Percentiles rank a stretch among this genome's conserved stretches.
phyloP scores from a whole-genome alignment of 2,888 invertebrate genomes.

The Latheticus oryzae region DNA sequence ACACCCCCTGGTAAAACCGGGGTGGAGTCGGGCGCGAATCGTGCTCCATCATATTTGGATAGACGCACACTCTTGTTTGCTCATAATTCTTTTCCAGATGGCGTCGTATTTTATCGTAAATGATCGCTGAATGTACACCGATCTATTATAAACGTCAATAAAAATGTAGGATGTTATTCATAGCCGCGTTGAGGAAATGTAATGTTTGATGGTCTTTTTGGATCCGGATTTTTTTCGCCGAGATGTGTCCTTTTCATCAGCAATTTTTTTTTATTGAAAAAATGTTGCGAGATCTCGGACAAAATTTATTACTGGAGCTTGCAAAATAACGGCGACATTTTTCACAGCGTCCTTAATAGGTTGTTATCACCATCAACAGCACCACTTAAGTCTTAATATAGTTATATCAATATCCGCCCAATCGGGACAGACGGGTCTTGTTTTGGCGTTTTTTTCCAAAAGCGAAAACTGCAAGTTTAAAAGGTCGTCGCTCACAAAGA shows the following conservation, averaged over 20 bases:
- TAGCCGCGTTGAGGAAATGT: slow-evolving; percentile 27
- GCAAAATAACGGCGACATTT: slow-evolving; percentile 44
- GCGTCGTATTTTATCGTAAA: slow-evolving; percentile 44
- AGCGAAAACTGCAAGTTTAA: neutral
- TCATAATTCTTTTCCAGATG: slow-evolving; percentile 33
- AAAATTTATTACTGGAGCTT: slow-evolving; percentile 31
- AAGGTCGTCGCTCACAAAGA: neutral
- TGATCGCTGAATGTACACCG: slow-evolving; percentile 42
- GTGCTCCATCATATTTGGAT: slow-evolving; percentile 26
- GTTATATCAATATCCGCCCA: slow-evolving; percentile 32
- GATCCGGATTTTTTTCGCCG: slow-evolving; percentile 4
- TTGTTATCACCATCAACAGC: slow-evolving; percentile 35
- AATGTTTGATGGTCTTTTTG: slow-evolving; percentile 10
- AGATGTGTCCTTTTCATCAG: slow-evolving; percentile 23
- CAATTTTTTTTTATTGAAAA: slow-evolving; percentile 32
- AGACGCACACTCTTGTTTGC: slow-evolving; percentile 13
- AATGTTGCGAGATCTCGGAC: slow-evolving; percentile 25
- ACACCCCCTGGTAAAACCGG: too few relatives aligned
- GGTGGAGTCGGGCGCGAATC: slow-evolving; percentile 5
- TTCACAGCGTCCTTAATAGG: slow-evolving; percentile 43
- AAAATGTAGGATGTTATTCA: slow-evolving; percentile 46
- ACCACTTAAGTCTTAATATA: slow-evolving; percentile 40
- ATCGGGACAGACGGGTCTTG: slow-evolving; percentile 14
- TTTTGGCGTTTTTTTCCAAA: slow-evolving; percentile 12
- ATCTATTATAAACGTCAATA: slow-evolving; percentile 46